Conservation (phyloP, 2,797 vertebrate species). For the Molossus alvarezi region DNA sequence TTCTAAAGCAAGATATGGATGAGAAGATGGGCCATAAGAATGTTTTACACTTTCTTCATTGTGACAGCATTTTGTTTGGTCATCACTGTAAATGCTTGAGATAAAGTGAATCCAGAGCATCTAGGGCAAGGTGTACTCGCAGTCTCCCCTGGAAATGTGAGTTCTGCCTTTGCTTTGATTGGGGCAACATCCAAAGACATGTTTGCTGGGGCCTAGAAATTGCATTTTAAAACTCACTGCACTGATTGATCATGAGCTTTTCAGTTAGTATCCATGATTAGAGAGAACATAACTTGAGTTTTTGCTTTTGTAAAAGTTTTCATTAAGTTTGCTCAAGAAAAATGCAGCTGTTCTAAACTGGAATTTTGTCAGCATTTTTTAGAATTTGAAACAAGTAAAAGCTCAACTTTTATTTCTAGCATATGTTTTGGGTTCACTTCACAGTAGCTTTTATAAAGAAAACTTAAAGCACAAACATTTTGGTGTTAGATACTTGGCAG, state of each 20-base stretch:
- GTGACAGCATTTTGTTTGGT: neutral
- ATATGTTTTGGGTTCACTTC: slow-evolving; percentile 65
- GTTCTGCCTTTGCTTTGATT: slow-evolving; percentile 34
- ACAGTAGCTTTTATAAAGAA: slow-evolving; percentile 55
- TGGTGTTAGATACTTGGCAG: slow-evolving; percentile 36
- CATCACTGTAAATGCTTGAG: slow-evolving; percentile 69
- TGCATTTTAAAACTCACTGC: slow-evolving; percentile 31
- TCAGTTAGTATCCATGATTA: slow-evolving; percentile 25
- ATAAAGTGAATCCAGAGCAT: neutral
- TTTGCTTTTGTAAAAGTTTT: slow-evolving; percentile 76
- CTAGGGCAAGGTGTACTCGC: neutral
- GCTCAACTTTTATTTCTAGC: slow-evolving; percentile 72
- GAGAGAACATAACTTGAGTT: slow-evolving; percentile 38
- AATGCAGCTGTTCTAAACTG: slow-evolving; percentile 80
- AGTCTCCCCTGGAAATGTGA: neutral
- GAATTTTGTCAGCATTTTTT: slow-evolving; percentile 68
- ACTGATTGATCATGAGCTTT: slow-evolving; percentile 51
- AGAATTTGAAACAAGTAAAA: slow-evolving; percentile 72
- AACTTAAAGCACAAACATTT: slow-evolving; percentile 49
- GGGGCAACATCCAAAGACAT: slow-evolving; percentile 22
- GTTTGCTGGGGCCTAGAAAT: slow-evolving; percentile 2
- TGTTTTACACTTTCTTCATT: neutral
- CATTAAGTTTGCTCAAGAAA: slow-evolving; percentile 77
- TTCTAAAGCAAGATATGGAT: slow-evolving; percentile 46
- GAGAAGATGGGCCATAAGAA: slow-evolving; percentile 38